Percentiles rank a stretch among this genome's conserved stretches.
Conservation (phyloP, 2,113 vertebrate genomes). For the Peucedramus taeniatus region DNA sequence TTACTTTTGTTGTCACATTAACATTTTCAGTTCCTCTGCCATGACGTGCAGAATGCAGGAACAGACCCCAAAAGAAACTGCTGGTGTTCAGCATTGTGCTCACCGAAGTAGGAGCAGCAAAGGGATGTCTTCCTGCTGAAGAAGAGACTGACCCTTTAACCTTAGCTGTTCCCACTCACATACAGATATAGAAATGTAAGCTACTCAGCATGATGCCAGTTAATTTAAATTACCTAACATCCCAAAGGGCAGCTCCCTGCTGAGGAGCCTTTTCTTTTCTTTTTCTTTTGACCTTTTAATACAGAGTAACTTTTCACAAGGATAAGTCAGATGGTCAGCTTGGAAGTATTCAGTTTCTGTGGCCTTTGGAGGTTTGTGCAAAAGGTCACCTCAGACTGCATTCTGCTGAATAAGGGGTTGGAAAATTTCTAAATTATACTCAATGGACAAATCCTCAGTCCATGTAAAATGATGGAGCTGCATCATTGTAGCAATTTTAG, state of each 20-base stretch:
- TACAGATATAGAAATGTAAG: constrained; percentile 65
- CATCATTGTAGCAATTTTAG: neutral
- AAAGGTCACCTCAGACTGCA: constrained; percentile 29
- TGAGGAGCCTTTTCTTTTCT: constrained; percentile 47
- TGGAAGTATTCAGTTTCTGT: constrained; percentile 26
- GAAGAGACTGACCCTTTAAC: constrained; percentile 56
- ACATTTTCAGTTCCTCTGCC: neutral
- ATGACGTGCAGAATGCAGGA: neutral
- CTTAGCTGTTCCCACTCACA: constrained; percentile 55
- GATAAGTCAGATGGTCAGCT: constrained; percentile 58
- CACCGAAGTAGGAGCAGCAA: neutral
- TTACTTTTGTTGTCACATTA: neutral
- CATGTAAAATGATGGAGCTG: neutral
- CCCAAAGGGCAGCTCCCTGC: constrained; percentile 58
- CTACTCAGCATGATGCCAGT: constrained; percentile 56
- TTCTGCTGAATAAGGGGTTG: constrained; percentile 42
- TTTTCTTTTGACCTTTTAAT: constrained; percentile 61
- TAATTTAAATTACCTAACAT: constrained; percentile 67
- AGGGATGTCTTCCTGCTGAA: constrained; percentile 8
- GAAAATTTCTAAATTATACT: neutral
- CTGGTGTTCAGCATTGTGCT: neutral
- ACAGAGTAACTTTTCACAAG: constrained; percentile 58
- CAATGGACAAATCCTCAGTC: neutral
- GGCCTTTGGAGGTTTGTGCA: constrained; percentile 6
- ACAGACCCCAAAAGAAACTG: neutral